Evolutionary conservation across 2,113 vertebrate species (phyloP).

Genomic region (Dipodomys merriami): DNA sequence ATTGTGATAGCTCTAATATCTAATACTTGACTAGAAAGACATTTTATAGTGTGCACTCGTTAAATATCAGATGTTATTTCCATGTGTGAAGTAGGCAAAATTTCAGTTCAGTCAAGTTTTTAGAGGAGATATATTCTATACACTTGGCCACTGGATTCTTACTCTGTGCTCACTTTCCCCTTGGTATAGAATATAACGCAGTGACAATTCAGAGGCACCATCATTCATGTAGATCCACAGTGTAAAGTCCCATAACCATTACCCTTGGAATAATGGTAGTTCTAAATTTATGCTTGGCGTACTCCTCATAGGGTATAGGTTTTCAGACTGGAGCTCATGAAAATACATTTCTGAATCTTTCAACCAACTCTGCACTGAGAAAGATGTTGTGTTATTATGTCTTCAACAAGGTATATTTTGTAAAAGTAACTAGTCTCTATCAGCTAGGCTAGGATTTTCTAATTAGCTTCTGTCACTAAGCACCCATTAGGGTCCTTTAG

Average conservation of each 20-base stretch:
- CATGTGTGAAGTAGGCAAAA: not conserved
- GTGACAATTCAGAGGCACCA: not conserved
- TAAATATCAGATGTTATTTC: not conserved
- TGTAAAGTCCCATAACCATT: not conserved
- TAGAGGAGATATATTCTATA: not conserved
- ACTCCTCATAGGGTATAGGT: not conserved
- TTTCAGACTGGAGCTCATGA: constrained; percentile 8
- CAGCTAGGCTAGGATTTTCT: not conserved
- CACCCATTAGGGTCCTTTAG: not conserved
- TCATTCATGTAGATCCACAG: not conserved
- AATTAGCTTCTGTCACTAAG: not conserved
- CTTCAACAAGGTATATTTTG: not conserved
- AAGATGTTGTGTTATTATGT: not conserved
- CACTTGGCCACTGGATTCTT: not conserved
- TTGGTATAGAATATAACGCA: not conserved
- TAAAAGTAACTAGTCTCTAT: not conserved
- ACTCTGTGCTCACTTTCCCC: not conserved
- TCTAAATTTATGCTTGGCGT: not conserved
- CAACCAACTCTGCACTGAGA: not conserved
- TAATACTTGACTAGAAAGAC: not conserved
- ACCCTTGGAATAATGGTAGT: not conserved
- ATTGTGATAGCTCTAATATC: not conserved
- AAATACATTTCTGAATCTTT: not conserved
- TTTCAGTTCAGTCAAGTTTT: not conserved
- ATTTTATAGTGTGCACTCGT: not conserved